Percentiles rank a stretch among this genome's conserved stretches.
Conservation (phyloP, 2,797 vertebrate genomes). For the Podarcis siculus region DNA sequence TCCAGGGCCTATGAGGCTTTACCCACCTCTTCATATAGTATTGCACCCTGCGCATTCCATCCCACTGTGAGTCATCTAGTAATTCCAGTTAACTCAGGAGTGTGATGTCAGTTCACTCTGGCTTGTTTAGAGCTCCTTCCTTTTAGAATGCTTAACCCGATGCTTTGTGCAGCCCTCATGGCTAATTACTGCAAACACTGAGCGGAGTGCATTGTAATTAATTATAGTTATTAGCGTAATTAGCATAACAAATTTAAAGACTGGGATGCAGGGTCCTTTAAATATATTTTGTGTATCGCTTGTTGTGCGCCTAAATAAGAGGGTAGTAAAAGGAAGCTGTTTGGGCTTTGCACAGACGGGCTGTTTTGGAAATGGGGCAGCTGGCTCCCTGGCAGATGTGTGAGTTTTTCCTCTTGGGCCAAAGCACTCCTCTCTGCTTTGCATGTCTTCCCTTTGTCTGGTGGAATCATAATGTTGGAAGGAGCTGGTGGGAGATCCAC, state of each 20-base stretch:
- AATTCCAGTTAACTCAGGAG: neutral
- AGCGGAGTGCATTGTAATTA: constrained; percentile 33
- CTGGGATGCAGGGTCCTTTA: neutral
- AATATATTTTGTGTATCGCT: neutral
- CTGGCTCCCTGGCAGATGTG: neutral
- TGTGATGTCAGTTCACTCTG: neutral
- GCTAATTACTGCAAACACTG: constrained; percentile 34
- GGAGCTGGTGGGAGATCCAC: too few species aligned
- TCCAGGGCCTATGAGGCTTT: neutral
- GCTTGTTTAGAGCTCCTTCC: constrained; percentile 1
- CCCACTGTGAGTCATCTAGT: neutral
- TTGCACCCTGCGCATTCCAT: neutral
- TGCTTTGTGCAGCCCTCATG: neutral
- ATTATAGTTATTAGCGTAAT: constrained; percentile 37
- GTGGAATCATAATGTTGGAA: neutral
- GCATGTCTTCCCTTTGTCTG: neutral
- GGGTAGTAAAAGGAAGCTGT: neutral
- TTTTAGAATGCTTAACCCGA: neutral
- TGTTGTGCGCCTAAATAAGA: constrained; percentile 12
- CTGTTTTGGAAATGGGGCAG: accelerated
- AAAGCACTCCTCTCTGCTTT: neutral
- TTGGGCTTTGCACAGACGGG: neutral
- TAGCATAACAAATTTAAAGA: constrained; percentile 24
- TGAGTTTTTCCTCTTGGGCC: neutral
- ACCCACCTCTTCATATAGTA: accelerated